Base-by-base conservation (phyloP, 1,140 invertebrate genomes). In the Pseudomyrmex concolor region DNA sequence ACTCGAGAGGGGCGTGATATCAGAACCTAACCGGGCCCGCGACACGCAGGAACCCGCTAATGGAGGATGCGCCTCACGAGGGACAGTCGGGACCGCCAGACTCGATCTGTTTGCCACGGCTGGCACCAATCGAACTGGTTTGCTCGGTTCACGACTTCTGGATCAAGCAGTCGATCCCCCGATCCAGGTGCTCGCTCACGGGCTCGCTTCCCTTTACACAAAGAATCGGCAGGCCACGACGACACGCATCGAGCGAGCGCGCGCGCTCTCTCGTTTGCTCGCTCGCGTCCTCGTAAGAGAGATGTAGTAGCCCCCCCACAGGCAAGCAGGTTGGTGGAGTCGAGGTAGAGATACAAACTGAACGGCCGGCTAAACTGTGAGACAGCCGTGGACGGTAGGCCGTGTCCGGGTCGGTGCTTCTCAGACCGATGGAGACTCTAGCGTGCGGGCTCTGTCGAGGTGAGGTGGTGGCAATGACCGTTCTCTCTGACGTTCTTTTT, bases 401-500 rank as follows among this genome's bases (percentile, higher is more conserved):
- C 80, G 66, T 84, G 55, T 45, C 86, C 71, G 84, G 80, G 74
- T 83, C 81, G 80, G 68, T 55, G 82, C 70, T 89, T 83, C 70
- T 73, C 76, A 72, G 62, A 62, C 34, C 62, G 54, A 50, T 43
- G 83, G 83, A 74, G 90, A 92, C 90, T 91, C 88, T 91, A 92
- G 91, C 86, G 86, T 83, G 68, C 84, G 85, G 86, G 43, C 84
- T 54, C n/a, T 76, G 63, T 88, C 88, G 89, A 89, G 89, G 85
- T 87, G 90, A 92, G 93, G 94, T 94, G 91, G 94, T 94, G 94
- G 93, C 94, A 94, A 94, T 94, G 94, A 94, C 94, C 94, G 94
- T 94, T 94, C 92, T 92, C 89, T 67, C 86, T 73, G 83, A 34
- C 71, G 68, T 84, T 86, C 76, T 71, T 74, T 81, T 73, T 86